Evolutionary conservation across 2,113 vertebrate species (phyloP), one percentile per base, ranked within the genome.

Genomic region (Poeciliopsis retropinna): DNA sequence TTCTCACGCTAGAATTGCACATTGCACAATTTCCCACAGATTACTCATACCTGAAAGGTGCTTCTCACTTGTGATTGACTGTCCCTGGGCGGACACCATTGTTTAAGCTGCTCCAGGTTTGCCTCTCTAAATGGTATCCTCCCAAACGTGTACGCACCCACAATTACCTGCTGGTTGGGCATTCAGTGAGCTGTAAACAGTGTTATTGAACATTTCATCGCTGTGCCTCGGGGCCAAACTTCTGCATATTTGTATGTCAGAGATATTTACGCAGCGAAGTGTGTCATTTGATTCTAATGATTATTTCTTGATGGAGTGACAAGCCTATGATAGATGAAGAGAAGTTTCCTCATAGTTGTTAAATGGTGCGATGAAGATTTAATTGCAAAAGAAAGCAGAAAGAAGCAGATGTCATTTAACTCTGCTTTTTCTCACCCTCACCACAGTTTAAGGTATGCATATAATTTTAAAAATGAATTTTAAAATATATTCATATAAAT

Each of bases 261-360:
- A 69, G 76, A 79, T 80, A 73, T 83, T 91, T 81, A 84, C 69
- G 85, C 82, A 82, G 68, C 73, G 68, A 88, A 85, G 87, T 79
- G 83, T 91, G 92, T 91, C 76, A 89, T 94, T 90, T 85, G 85
- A 89, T 89, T 92, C 73, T 93, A 94, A 94, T 88, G 91, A 94
- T 94, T 94, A 94, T 94, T 94, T 84, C 66, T 63, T 73, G 84
- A 85, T 86, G 85, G 80, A 85, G 51, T 86, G 94, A 91, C 90
- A 87, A 77, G 89, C 66, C 31, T 81, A 60, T 88, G 89, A 92
- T 83, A 68, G 88, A 89, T 82, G 64, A 61, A 78, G 17, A 87
- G 91, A 91, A 89, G 87, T 72, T 77, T 78, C 71, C 85, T 87
- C 87, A 79, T 91, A 84, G 90, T 84, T 90, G 85, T 90, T 93